Conservation (phyloP, 1,140 invertebrate species). For the Ganaspis sp. region DNA sequence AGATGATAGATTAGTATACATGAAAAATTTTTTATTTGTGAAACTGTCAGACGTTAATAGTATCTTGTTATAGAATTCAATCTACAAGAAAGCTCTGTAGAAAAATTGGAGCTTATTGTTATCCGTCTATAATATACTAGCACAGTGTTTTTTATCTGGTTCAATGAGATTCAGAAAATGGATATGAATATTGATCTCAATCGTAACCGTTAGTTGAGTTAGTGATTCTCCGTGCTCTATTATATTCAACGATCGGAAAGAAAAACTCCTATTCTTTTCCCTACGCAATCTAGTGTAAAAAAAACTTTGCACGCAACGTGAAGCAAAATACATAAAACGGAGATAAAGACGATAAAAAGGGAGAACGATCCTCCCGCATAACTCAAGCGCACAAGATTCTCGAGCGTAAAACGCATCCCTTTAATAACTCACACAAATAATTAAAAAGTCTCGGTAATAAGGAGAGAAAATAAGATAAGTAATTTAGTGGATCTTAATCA, state of each 20-base stretch:
- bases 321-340: neutral
- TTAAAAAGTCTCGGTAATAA: constrained; percentile 18
- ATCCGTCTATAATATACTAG: neutral
- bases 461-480: neutral
- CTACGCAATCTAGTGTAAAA: neutral
- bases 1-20: neutral
- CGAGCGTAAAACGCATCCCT: neutral
- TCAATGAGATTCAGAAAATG: constrained; percentile 20
- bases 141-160: neutral
- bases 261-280: neutral
- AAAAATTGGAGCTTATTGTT: neutral
- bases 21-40: neutral
- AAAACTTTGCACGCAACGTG: neutral
- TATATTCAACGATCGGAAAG: constrained; percentile 7
- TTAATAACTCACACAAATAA: neutral
- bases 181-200: constrained; percentile 21
- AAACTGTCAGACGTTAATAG: neutral
- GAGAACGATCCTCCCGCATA: constrained; percentile 14
- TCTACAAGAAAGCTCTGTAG: neutral
- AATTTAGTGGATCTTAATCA: neutral
- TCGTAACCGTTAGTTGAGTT: constrained; percentile 8
- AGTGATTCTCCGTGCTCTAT: constrained; percentile 5
- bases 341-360: neutral
- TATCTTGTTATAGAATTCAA: neutral
- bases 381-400: neutral